phyloP scores from a whole-genome alignment of 2,113 vertebrate genomes.

The Bothrops jararaca region DNA sequence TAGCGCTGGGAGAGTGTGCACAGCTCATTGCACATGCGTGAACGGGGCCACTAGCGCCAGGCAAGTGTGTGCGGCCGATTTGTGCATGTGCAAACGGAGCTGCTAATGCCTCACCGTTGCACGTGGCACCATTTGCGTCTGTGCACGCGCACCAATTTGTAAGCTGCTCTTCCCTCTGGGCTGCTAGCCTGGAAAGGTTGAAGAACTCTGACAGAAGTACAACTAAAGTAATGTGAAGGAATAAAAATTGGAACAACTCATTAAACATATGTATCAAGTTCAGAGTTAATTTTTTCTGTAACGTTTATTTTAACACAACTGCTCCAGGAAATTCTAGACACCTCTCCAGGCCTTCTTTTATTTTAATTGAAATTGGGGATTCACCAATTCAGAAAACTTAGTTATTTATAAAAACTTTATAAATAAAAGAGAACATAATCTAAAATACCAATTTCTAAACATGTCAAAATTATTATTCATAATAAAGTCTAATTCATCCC shows the following conservation, averaged over 20 bases:
- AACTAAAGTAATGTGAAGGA: not conserved
- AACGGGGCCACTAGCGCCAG: too few species aligned
- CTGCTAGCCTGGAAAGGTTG: too few species aligned
- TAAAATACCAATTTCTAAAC: not conserved
- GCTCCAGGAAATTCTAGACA: not conserved
- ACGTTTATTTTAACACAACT: not conserved
- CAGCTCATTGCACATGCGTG: too few species aligned
- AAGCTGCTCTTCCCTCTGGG: too few species aligned
- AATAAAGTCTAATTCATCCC: too few species aligned
- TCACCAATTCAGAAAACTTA: not conserved
- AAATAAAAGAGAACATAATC: not conserved
- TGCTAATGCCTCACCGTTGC: too few species aligned
- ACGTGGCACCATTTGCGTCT: too few species aligned
- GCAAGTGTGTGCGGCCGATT: too few species aligned
- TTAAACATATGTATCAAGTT: not conserved
- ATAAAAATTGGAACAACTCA: not conserved
- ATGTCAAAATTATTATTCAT: not conserved
- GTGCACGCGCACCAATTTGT: too few species aligned
- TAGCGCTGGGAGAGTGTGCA: too few species aligned
- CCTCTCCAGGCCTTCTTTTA: not conserved
- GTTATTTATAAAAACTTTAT: not conserved
- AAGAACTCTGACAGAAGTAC: not conserved
- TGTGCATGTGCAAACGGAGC: too few species aligned
- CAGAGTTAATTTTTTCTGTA: not conserved
- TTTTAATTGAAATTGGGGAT: not conserved